phyloP scores from a whole-genome alignment of 2,888 invertebrate genomes.

The Euplagia quadripunctaria region DNA sequence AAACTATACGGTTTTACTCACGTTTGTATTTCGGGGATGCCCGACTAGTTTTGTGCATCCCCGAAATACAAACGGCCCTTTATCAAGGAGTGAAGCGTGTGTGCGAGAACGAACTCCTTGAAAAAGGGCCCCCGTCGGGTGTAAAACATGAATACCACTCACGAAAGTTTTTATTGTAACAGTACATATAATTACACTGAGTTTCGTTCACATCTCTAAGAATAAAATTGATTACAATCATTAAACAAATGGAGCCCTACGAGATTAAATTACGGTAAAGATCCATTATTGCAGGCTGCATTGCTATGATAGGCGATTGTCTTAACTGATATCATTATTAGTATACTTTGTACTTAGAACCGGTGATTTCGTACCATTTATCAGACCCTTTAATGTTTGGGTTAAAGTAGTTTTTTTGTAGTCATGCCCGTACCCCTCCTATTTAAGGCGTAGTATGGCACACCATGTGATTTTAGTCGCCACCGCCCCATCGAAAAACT shows the following conservation, averaged over 20 bases:
- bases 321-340: slow-evolving; percentile 36
- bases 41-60: no score
- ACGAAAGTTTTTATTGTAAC: neutral
- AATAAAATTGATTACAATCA: slow-evolving; percentile 19
- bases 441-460: no score
- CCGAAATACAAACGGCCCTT: no score
- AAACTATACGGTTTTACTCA: no score
- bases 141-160: no score
- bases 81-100: no score
- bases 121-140: no score
- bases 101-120: no score
- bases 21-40: no score
- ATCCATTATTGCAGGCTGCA: slow-evolving; percentile 40
- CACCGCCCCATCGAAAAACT: no score
- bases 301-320: slow-evolving; percentile 35
- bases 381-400: neutral
- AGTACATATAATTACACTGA: neutral
- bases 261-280: slow-evolving; percentile 43
- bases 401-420: neutral
- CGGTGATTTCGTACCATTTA: neutral
- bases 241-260: slow-evolving; percentile 13
- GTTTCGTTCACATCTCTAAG: neutral
- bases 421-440: no score
- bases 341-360: slow-evolving; percentile 22
- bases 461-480: no score